Evolutionary conservation across 2,797 vertebrate species (phyloP).

Genomic region (Falco berigora): DNA sequence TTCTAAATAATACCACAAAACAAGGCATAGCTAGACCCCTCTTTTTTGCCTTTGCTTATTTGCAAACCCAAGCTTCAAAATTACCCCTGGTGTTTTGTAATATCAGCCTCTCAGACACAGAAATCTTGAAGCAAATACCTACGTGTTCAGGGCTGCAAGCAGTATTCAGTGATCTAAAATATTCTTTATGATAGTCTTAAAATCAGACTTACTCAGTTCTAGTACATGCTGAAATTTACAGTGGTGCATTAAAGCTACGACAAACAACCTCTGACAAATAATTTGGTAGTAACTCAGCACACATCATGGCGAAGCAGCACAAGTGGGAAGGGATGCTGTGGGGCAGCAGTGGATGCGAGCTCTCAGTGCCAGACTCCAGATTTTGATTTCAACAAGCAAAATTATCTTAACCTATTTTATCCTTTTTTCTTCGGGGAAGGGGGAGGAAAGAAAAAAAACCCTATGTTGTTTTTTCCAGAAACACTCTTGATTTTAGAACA

Average conservation of each 20-base stretch:
- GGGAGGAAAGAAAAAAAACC: background rate
- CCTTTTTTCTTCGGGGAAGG: background rate
- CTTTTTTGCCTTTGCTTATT: background rate
- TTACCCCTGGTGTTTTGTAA: slow-evolving; percentile 1
- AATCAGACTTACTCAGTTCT: background rate
- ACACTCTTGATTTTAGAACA: slow-evolving; percentile 18
- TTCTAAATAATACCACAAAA: background rate
- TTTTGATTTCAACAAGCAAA: background rate
- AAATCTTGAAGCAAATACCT: background rate
- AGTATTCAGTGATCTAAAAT: background rate
- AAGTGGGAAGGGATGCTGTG: background rate
- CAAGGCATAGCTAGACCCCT: background rate
- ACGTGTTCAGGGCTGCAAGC: background rate
- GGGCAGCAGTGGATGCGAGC: background rate
- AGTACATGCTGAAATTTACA: background rate
- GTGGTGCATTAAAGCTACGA: background rate
- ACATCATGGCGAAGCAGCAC: background rate
- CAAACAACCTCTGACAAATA: slow-evolving; percentile 3
- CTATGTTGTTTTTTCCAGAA: background rate
- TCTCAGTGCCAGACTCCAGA: background rate
- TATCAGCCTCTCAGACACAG: background rate
- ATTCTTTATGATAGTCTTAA: background rate
- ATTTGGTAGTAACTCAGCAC: background rate
- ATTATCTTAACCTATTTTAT: background rate
- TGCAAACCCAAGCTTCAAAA: background rate